A percentile compares a stretch with the other conserved stretches of the same genome.
Conservation (phyloP, 1,140 invertebrate genomes). For the Amphibalanus amphitrite region DNA sequence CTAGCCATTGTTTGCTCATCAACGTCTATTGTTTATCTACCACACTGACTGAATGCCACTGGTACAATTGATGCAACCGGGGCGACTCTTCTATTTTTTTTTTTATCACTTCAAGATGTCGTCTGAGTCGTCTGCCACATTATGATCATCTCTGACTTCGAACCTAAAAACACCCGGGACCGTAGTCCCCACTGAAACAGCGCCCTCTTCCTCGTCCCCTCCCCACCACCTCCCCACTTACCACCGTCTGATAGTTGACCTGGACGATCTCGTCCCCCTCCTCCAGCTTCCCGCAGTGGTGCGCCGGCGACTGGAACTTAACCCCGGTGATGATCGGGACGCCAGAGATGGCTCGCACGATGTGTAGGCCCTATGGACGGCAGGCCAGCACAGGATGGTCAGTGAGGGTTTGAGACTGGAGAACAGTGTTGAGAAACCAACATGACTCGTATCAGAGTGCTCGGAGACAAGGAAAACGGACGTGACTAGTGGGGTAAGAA, state of each 20-base stretch:
- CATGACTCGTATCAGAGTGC: too few relatives aligned
- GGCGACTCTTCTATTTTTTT: too few relatives aligned
- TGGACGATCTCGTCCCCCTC: slow-evolving; percentile 85
- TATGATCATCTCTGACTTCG: too few relatives aligned
- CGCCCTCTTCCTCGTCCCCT: too few relatives aligned
- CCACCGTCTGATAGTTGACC: slow-evolving; percentile 80
- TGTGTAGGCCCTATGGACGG: slow-evolving; percentile 51
- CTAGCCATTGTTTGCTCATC: background rate
- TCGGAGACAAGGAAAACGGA: too few relatives aligned
- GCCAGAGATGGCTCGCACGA: slow-evolving; percentile 65
- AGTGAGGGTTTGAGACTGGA: too few relatives aligned
- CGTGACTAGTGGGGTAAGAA: too few relatives aligned
- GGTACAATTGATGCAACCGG: too few relatives aligned
- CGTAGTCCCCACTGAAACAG: too few relatives aligned
- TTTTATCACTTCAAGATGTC: too few relatives aligned
- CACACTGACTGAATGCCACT: slow-evolving; percentile 3
- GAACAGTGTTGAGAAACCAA: too few relatives aligned
- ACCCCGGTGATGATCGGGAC: slow-evolving; percentile 71
- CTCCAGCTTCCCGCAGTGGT: slow-evolving; percentile 73
- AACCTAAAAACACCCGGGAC: too few relatives aligned
- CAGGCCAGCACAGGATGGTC: slow-evolving; percentile 7
- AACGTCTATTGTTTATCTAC: slow-evolving; percentile 2
- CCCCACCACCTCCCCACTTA: slow-evolving; percentile 23
- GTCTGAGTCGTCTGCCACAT: background rate
- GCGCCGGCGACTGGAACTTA: slow-evolving; percentile 57